phyloP scores from a whole-genome alignment of 2,888 invertebrate genomes.

The Linnaemya vulpina region DNA sequence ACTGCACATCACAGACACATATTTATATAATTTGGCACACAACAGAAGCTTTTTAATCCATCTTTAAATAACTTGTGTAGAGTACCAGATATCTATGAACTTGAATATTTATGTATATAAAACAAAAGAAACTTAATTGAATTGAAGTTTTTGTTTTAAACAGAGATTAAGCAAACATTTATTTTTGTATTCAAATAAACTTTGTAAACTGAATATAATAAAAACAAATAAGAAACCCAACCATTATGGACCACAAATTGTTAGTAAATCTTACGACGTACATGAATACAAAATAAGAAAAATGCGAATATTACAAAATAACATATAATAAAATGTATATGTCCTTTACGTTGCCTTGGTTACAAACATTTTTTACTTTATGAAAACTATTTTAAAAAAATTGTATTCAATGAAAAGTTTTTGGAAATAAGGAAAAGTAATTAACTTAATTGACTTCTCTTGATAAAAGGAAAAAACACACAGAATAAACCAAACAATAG shows the following conservation, averaged over 20 bases:
- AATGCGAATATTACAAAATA: slow-evolving; percentile 15
- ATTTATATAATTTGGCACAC: not conserved
- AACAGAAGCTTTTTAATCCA: not conserved
- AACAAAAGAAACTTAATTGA: slow-evolving; percentile 40
- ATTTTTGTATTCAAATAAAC: slow-evolving; percentile 42
- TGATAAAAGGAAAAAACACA: not conserved
- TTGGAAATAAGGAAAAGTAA: slow-evolving; percentile 29
- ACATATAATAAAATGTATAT: slow-evolving; percentile 33
- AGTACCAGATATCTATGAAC: slow-evolving; percentile 18
- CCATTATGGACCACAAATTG: slow-evolving; percentile 58
- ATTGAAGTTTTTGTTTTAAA: slow-evolving; percentile 26
- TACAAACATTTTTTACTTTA: slow-evolving; percentile 26
- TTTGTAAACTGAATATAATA: slow-evolving; percentile 22
- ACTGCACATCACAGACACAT: no score
- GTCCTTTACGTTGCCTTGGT: slow-evolving; percentile 37
- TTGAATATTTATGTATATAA: slow-evolving; percentile 5
- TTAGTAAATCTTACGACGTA: slow-evolving; percentile 30
- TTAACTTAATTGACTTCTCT: slow-evolving; percentile 49
- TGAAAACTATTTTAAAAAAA: slow-evolving; percentile 5
- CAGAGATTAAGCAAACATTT: slow-evolving; percentile 39
- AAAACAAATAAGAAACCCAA: slow-evolving; percentile 40
- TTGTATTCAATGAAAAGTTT: not conserved
- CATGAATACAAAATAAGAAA: slow-evolving; percentile 26
- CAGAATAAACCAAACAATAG: not conserved
- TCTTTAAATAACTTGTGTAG: not conserved